phyloP scores from a whole-genome alignment of 2,888 invertebrate species.

The Mamestra brassicae region DNA sequence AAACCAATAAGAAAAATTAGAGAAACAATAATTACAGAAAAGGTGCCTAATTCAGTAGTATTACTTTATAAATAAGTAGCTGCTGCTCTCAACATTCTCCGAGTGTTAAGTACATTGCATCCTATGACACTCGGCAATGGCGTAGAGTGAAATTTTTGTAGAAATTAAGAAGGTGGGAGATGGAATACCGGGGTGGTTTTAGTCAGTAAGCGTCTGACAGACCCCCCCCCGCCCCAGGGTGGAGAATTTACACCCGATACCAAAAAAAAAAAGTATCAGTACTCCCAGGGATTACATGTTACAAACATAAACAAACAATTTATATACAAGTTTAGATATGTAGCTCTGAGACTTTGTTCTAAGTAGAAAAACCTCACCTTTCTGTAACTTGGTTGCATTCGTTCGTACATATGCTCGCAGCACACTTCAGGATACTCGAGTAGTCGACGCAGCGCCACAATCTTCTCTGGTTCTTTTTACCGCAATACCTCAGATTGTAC shows the following conservation, averaged over 20 bases:
- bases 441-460: slow-evolving; percentile 87
- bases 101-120: neutral
- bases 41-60: neutral
- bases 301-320: neutral
- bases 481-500: slow-evolving; percentile 81
- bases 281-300: neutral
- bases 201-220: too few species aligned
- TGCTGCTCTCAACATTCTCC: neutral
- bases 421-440: slow-evolving; percentile 74
- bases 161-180: neutral
- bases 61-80: neutral
- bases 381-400: slow-evolving; percentile 78
- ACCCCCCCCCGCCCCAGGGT: too few species aligned
- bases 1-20: neutral
- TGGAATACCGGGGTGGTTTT: too few species aligned
- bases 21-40: neutral
- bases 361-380: slow-evolving; percentile 72
- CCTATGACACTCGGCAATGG: neutral
- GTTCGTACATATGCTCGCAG: slow-evolving; percentile 79
- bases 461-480: slow-evolving; percentile 69
- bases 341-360: neutral
- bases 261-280: too few species aligned
- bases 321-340: neutral
- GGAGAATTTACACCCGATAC: too few species aligned
- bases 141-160: neutral